A percentile compares a stretch with the other conserved stretches of the same genome.
These are phyloP conservation scores for Ichneumon xanthorius DNA, from an alignment of 2,888 invertebrate genomes.

Conservation along the genomic window DNA sequence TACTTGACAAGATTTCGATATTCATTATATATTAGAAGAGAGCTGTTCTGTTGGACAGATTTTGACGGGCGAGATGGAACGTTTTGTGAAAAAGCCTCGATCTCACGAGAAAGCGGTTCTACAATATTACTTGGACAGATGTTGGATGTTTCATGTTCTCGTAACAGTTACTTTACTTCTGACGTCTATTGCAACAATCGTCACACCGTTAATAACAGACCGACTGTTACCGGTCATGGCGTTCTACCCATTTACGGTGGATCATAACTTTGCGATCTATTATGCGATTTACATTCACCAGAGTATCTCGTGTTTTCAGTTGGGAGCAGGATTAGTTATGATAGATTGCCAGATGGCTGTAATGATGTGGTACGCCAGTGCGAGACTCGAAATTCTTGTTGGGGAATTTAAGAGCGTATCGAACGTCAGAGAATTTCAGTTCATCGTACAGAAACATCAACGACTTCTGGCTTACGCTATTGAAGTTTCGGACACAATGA, in stretches of 20 bases:
- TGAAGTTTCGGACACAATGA: too few relatives aligned
- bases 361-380: too few relatives aligned
- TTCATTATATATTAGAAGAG: too few relatives aligned
- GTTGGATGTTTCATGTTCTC: slow-evolving; percentile 40
- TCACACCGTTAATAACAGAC: not conserved
- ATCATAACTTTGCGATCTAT: not conserved
- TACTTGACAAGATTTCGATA: too few relatives aligned
- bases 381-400: too few relatives aligned
- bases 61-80: slow-evolving; percentile 49
- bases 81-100: slow-evolving; percentile 25
- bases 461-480: too few relatives aligned
- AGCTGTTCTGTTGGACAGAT: slow-evolving; percentile 30
- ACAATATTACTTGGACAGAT: slow-evolving; percentile 63
- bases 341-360: too few relatives aligned
- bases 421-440: too few relatives aligned
- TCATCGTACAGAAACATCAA: too few relatives aligned
- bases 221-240: slow-evolving; percentile 16
- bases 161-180: slow-evolving; percentile 36
- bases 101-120: slow-evolving; percentile 49
- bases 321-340: too few relatives aligned
- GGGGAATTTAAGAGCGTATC: too few relatives aligned
- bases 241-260: slow-evolving; percentile 62
- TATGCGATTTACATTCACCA: slow-evolving; percentile 55
- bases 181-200: not conserved
- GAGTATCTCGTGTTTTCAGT: slow-evolving; percentile 41